Evolutionary conservation across 2,113 vertebrate genomes (phyloP).

Genomic region (Alosa alosa): DNA sequence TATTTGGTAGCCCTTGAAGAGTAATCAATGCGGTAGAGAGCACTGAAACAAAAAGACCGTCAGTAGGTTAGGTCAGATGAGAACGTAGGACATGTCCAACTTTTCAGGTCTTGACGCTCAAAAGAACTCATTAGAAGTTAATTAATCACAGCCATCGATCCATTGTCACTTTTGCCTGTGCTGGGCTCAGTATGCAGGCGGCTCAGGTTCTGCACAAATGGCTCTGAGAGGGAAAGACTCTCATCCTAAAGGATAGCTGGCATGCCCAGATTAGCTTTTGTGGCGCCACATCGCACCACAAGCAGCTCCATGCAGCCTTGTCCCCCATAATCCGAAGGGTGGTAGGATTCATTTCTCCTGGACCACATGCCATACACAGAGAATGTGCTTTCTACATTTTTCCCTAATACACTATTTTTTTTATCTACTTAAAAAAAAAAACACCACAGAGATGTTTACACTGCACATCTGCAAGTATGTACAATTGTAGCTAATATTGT

Average conservation of each 20-base stretch:
- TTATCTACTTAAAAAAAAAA: too few relatives aligned
- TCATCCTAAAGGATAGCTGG: conserved; percentile 27
- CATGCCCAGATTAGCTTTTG: conserved; percentile 17
- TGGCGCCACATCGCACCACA: conserved; percentile 28
- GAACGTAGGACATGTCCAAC: conserved; percentile 55
- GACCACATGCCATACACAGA: too few relatives aligned
- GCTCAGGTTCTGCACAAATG: conserved; percentile 58
- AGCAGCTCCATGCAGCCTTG: background rate
- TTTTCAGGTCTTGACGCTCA: conserved; percentile 61
- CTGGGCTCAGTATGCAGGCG: conserved; percentile 50
- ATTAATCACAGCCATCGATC: conserved; percentile 77
- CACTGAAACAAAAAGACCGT: background rate
- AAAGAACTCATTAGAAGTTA: conserved; percentile 78
- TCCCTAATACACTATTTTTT: background rate
- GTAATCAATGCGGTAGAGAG: conserved; percentile 24
- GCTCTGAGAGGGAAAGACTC: conserved; percentile 41
- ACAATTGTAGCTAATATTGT: too few relatives aligned
- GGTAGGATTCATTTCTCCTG: too few relatives aligned
- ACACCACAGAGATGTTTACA: too few relatives aligned
- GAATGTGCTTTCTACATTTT: background rate
- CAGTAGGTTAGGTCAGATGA: conserved; percentile 38
- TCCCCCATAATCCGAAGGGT: background rate
- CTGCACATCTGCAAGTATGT: too few relatives aligned
- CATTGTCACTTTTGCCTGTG: conserved; percentile 63
- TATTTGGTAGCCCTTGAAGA: conserved; percentile 21